Evolutionary conservation across 1,140 invertebrate species (phyloP).

Genomic region (Drosophila repletoides): DNA sequence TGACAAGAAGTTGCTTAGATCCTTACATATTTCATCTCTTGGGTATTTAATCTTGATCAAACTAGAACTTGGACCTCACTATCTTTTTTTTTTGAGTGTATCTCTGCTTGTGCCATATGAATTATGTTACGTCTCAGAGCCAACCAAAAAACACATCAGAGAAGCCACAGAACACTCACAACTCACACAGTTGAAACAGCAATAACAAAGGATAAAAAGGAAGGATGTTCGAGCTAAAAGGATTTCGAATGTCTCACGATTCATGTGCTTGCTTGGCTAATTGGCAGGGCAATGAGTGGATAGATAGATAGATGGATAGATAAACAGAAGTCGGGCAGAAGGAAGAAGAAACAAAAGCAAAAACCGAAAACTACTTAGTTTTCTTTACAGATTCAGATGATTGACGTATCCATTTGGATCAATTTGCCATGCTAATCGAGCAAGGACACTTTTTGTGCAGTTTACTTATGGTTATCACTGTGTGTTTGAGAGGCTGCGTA

Average conservation of each 20-base stretch:
- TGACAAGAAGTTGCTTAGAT: too few relatives aligned
- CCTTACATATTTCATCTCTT: neutral
- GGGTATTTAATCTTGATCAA: too few relatives aligned
- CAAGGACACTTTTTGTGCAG: neutral
- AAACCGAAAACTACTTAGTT: conserved; percentile 8
- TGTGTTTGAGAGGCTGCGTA: too few relatives aligned
- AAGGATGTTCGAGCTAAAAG: conserved; percentile 28
- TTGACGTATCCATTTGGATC: conserved; percentile 35
- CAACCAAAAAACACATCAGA: neutral
- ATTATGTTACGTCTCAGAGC: conserved; percentile 30
- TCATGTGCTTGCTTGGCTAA: conserved; percentile 45
- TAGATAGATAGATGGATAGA: too few relatives aligned
- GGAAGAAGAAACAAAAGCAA: neutral
- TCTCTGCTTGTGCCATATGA: conserved; percentile 43
- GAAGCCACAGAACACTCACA: neutral
- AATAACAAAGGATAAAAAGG: conserved; percentile 34
- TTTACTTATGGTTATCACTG: neutral
- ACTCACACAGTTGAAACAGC: conserved; percentile 19
- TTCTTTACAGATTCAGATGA: neutral
- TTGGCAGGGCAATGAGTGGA: conserved; percentile 45
- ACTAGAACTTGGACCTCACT: too few relatives aligned
- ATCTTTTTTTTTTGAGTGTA: too few relatives aligned
- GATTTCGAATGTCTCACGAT: conserved; percentile 42
- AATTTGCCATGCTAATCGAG: conserved; percentile 23
- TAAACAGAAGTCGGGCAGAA: neutral